These are phyloP conservation scores for Atherinomorus stipes DNA, from an alignment of 2,113 vertebrate species.

Conservation along the genomic window DNA sequence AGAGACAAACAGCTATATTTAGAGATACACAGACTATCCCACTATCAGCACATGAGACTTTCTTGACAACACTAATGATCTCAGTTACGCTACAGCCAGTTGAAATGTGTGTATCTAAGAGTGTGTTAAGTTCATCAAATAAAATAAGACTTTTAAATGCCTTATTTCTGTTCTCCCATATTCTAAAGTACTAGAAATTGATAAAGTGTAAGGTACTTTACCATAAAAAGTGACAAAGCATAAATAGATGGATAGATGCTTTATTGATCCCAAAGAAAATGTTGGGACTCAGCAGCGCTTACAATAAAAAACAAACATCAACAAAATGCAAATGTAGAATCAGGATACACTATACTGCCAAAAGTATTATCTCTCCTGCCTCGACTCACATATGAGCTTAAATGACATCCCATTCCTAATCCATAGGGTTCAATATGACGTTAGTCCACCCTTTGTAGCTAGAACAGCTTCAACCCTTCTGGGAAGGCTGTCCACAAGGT, in stretches of 20 bases:
- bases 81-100: slow-evolving; percentile 88
- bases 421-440: no score
- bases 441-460: no score
- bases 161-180: slow-evolving; percentile 97
- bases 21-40: slow-evolving; percentile 74
- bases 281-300: no score
- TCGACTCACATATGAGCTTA: no score
- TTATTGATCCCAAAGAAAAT: no score
- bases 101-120: slow-evolving; percentile 56
- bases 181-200: slow-evolving; percentile 98
- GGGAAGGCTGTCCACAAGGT: no score
- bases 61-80: slow-evolving; percentile 83
- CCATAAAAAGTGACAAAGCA: slow-evolving; percentile 94
- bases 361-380: no score
- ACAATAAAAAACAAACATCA: no score
- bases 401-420: no score
- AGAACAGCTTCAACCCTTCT: no score
- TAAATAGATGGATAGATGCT: slow-evolving; percentile 87
- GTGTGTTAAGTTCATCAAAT: slow-evolving; percentile 82
- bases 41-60: slow-evolving; percentile 78
- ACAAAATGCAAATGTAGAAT: no score
- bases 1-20: slow-evolving; percentile 48
- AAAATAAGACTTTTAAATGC: slow-evolving; percentile 93
- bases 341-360: no score
- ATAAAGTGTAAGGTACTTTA: slow-evolving; percentile 93